These are phyloP conservation scores for Psettodes erumei DNA, from an alignment of 2,113 vertebrate genomes.

Conservation along the genomic window DNA sequence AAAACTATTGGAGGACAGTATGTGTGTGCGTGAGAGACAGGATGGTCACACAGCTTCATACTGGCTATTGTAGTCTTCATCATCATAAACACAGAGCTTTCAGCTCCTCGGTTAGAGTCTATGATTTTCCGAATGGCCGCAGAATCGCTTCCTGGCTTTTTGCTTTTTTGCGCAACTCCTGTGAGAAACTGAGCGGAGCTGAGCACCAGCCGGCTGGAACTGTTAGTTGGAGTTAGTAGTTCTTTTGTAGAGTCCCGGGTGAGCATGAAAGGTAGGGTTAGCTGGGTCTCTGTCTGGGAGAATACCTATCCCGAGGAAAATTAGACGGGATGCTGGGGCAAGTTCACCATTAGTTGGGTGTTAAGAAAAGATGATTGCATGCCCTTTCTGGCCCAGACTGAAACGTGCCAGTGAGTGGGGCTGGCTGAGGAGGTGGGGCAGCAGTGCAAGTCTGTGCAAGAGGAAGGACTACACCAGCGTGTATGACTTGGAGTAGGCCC, in stretches of 20 bases:
- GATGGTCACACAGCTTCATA: slow-evolving; percentile 73
- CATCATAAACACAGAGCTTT: slow-evolving; percentile 67
- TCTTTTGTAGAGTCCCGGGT: slow-evolving; percentile 70
- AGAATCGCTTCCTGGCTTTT: slow-evolving; percentile 53
- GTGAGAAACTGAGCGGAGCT: slow-evolving; percentile 49
- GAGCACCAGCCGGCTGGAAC: slow-evolving; percentile 73
- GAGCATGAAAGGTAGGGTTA: slow-evolving; percentile 71
- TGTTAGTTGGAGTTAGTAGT: slow-evolving; percentile 80
- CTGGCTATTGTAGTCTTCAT: slow-evolving; percentile 73
- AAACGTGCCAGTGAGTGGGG: slow-evolving; percentile 47
- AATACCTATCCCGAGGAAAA: slow-evolving; percentile 54
- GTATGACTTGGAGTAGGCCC: slow-evolving; percentile 97
- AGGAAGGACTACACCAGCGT: slow-evolving; percentile 90
- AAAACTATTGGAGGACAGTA: slow-evolving; percentile 70
- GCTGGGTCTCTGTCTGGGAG: slow-evolving; percentile 68
- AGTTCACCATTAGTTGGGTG: slow-evolving; percentile 64
- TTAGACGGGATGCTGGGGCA: slow-evolving; percentile 60
- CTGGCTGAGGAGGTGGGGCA: slow-evolving; percentile 57
- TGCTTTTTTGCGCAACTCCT: slow-evolving; percentile 44
- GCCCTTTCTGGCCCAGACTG: slow-evolving; percentile 62
- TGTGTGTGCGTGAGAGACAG: slow-evolving; percentile 63
- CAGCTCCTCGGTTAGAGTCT: slow-evolving; percentile 61
- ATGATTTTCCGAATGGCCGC: slow-evolving; percentile 68
- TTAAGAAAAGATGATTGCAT: slow-evolving; percentile 62
- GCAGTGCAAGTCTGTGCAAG: slow-evolving; percentile 64